These are phyloP conservation scores for Platycheirus albimanus DNA, from an alignment of 2,888 invertebrate genomes.

Conservation along the genomic window DNA sequence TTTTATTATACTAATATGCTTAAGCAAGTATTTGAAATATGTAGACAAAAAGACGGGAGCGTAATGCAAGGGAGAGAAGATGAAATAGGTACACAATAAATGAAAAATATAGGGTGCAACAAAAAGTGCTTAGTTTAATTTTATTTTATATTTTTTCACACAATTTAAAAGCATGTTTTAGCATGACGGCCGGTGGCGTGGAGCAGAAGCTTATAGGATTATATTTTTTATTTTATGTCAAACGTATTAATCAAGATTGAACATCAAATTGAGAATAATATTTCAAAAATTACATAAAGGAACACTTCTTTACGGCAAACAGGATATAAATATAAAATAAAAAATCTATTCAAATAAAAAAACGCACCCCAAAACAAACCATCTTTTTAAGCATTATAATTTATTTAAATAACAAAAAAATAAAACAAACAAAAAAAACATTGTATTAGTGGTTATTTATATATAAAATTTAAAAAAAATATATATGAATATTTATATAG, in stretches of 20 bases:
- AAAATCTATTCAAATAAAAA: conserved; percentile 29
- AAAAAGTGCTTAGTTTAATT: conserved; percentile 50
- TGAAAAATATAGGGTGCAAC: conserved; percentile 32
- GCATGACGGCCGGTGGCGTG: conserved; percentile 21
- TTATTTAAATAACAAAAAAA: conserved; percentile 30
- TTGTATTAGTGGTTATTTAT: conserved; percentile 53
- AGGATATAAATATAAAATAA: conserved; percentile 44
- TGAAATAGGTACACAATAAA: conserved; percentile 30
- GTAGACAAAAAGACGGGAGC: not conserved
- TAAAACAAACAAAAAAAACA: conserved; percentile 27
- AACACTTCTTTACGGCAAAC: conserved; percentile 49
- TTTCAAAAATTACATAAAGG: conserved; percentile 8
- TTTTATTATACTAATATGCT: conserved; percentile 50
- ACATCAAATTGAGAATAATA: conserved; percentile 2
- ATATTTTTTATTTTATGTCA: too few species aligned
- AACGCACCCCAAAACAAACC: conserved; percentile 41
- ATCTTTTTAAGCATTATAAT: conserved; percentile 20
- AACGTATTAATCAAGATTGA: not conserved
- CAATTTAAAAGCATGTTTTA: conserved; percentile 48
- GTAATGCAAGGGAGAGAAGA: not conserved
- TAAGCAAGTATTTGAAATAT: conserved; percentile 43
- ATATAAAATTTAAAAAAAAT: conserved; percentile 31
- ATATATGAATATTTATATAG: conserved; percentile 51
- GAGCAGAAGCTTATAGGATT: conserved; percentile 24
- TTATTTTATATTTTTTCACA: conserved; percentile 53